These are phyloP conservation scores for Morone chrysops DNA, from an alignment of 2,113 vertebrate species.

Conservation along the genomic window DNA sequence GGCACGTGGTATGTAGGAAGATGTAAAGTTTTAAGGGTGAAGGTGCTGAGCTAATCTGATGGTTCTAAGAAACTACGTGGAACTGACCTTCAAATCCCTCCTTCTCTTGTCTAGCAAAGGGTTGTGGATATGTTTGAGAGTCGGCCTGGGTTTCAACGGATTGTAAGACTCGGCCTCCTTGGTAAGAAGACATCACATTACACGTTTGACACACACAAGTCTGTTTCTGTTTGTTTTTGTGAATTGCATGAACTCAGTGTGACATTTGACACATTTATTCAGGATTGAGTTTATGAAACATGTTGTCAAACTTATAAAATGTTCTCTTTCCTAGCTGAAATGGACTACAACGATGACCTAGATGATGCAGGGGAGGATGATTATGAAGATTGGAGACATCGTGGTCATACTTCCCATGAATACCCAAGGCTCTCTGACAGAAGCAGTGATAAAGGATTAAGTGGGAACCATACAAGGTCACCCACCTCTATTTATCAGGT, in stretches of 20 bases:
- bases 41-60: background rate
- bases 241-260: background rate
- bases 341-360: slow-evolving; percentile 16
- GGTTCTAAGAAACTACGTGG: background rate
- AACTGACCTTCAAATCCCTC: background rate
- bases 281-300: background rate
- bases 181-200: slow-evolving; percentile 48
- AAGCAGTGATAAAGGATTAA: background rate
- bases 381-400: background rate
- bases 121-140: slow-evolving; percentile 54
- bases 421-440: background rate
- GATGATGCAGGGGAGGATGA: slow-evolving; percentile 8
- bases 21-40: slow-evolving; percentile 4
- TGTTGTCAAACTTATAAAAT: background rate
- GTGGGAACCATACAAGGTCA: background rate
- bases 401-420: background rate
- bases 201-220: background rate
- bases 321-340: background rate
- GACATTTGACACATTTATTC: background rate
- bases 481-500: slow-evolving; percentile 14
- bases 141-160: slow-evolving; percentile 24
- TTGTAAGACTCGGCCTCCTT: slow-evolving; percentile 49
- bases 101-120: slow-evolving; percentile 44
- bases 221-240: background rate
- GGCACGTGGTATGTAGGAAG: background rate